Evolutionary conservation across 2,113 vertebrate species (phyloP).

Genomic region (Entelurus aequoreus): DNA sequence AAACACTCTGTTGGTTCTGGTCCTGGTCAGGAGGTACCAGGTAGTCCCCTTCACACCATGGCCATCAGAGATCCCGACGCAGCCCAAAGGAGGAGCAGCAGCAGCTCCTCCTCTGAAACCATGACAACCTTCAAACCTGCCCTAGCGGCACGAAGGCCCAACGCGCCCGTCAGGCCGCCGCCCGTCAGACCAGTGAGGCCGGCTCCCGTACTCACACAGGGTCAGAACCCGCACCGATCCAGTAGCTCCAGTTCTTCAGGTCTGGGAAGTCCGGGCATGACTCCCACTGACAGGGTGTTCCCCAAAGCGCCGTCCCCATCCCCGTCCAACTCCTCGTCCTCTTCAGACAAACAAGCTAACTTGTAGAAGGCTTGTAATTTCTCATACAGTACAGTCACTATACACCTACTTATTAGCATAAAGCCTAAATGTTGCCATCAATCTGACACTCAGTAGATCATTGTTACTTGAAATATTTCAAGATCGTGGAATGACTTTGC

Average conservation of each 20-base stretch:
- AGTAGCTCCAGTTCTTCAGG: slow-evolving; percentile 95
- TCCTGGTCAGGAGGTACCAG: slow-evolving; percentile 71
- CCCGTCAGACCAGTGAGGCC: slow-evolving; percentile 83
- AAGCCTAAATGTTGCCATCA: too few species aligned
- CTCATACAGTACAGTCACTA: slow-evolving; percentile 15
- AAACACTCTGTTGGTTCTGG: slow-evolving; percentile 71
- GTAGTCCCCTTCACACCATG: slow-evolving; percentile 94
- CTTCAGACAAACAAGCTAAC: slow-evolving; percentile 68
- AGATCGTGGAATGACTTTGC: too few species aligned
- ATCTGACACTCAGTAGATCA: too few species aligned
- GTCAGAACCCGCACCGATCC: slow-evolving; percentile 78
- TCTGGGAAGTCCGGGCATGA: slow-evolving; percentile 88
- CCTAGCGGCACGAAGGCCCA: slow-evolving; percentile 81
- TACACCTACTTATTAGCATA: neutral
- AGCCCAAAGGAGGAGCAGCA: slow-evolving; percentile 85
- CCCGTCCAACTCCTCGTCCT: slow-evolving; percentile 64
- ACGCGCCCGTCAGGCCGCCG: slow-evolving; percentile 85
- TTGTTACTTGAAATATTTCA: too few species aligned
- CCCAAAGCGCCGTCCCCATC: slow-evolving; percentile 75
- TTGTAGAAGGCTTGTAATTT: slow-evolving; percentile 44
- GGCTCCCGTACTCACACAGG: slow-evolving; percentile 74
- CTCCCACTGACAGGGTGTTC: slow-evolving; percentile 92
- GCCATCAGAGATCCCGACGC: slow-evolving; percentile 93
- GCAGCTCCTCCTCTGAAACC: slow-evolving; percentile 89
- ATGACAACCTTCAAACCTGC: slow-evolving; percentile 96